These are phyloP conservation scores for Drosophila mercatorum DNA, from an alignment of 2,888 invertebrate species.

Conservation along the genomic window DNA sequence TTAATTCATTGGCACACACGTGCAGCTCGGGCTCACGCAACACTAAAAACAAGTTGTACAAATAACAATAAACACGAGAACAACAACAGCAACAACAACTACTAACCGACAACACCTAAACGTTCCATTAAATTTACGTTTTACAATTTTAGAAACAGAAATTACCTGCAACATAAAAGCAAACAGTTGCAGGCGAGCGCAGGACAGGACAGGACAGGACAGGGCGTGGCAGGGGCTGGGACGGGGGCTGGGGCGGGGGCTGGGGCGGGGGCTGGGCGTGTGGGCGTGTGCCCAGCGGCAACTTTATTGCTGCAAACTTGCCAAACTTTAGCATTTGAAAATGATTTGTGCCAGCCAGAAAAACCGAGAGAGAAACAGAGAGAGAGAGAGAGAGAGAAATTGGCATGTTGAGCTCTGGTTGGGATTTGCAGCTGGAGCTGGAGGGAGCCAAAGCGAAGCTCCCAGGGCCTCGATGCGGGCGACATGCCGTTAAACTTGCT, in stretches of 20 bases:
- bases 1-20: slow-evolving; percentile 42
- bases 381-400: not conserved
- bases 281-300: slow-evolving; percentile 58
- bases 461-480: slow-evolving; percentile 38
- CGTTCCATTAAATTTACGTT: slow-evolving; percentile 77
- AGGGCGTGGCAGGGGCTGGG: not conserved
- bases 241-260: not conserved
- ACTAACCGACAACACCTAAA: slow-evolving; percentile 65
- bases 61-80: slow-evolving; percentile 21
- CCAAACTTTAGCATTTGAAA: slow-evolving; percentile 73
- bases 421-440: not conserved
- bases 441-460: not conserved
- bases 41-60: slow-evolving; percentile 16
- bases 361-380: not conserved
- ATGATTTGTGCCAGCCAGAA: slow-evolving; percentile 63
- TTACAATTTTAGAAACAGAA: slow-evolving; percentile 74
- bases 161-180: slow-evolving; percentile 73
- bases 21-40: slow-evolving; percentile 12
- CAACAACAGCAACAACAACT: slow-evolving; percentile 5
- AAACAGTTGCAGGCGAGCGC: slow-evolving; percentile 55
- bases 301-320: slow-evolving; percentile 73
- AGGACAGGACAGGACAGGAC: not conserved
- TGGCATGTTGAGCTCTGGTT: slow-evolving; percentile 1
- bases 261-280: not conserved
- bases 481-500: slow-evolving; percentile 70